Base-by-base conservation (phyloP, 1,140 invertebrate genomes). In the Cheumatopsyche charites region DNA sequence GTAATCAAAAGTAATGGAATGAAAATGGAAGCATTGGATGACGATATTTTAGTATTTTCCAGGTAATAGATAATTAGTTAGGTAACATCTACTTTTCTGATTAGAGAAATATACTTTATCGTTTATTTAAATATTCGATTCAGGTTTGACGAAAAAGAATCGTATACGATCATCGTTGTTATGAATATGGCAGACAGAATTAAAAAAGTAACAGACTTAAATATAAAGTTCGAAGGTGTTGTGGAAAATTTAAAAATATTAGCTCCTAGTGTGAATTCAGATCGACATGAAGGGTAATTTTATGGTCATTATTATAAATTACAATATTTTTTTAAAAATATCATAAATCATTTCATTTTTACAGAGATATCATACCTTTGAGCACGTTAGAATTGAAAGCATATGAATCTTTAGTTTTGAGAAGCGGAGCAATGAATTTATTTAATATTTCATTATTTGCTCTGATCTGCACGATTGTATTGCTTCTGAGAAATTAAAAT, bases 31-130 rank as follows among this genome's bases (percentile, higher is more conserved):
- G n/a, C 15, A 13, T 62, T 70, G 19, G 36, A 70, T 45, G 9
- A 1, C 6, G 47, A 68, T 23, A 23, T 43, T 15, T 70, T 70
- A 17, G 52, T 23, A 15, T 61, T 70, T 26, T 23, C 25, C 9
- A 70, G 68, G 68, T 70, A 62, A 4, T 11, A 26, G n/a, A n/a
- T 12, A 65, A 65, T 42, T 42, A 41, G 2, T 42, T 1, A 42
- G 19, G 15, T 58, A 23, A 19, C 21, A 19, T 58, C 3, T 23
- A 19, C 17, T 47, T 47, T 47, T 47, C 15, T n/a, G 12, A 12
- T 5, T 12, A 12, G 41, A 42, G 12, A 6, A 42, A 6, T 42
- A 6, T 42, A 42, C 12, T 47, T 47, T n/a, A 47, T n/a, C 13
- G 4, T 47, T 47, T 6, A 3, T 47, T 4, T 58, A 58, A 21